Evolutionary conservation across 2,113 vertebrate species (phyloP), one percentile per base, ranked within the genome.

Genomic region (Zeus faber): DNA sequence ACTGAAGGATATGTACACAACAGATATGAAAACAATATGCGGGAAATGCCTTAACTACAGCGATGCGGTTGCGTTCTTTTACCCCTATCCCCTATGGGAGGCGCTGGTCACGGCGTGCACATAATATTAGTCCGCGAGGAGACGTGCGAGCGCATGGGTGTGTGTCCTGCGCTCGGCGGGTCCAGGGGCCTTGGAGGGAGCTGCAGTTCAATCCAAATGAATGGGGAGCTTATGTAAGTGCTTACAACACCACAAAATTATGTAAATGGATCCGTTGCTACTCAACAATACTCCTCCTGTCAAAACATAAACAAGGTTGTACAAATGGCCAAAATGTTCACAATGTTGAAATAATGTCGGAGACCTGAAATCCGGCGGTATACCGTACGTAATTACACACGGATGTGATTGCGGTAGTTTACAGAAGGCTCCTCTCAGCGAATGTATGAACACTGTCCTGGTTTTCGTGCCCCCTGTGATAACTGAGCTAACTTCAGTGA

Each of bases 211-310:
- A 73, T 80, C 65, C 69, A 85, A 82, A 82, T 80, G 66, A 87
- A 89, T 79, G 68, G 72, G 53, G 62, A 45, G 57, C 67, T 91
- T 88, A 89, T 82, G 81, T 82, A 87, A 86, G 81, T 70, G 70
- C 84, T 88, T 82, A 85, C 76, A 70, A 77, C 81, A 87, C 74
- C 60, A 70, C 82, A 67, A 81, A 85, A 88, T 89, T 81, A 88
- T 85, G 79, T 88, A 87, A 90, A 87, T 87, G 70, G 62, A 27
- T 76, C 52, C 3, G 79, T 90, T 89, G 85, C 88, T 86, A 85
- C 70, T 81, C 79, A 84, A 86, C 85, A 81, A 85, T 82, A 66
- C 76, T 63, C 43, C 65, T 76, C 73, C 77, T 87, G 81, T 86
- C 84, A 84, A 89, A 89, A 87, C 72, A 89, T 76, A 77, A 83